Conservation (phyloP, 2,888 invertebrate genomes). For the Baccha elongata region DNA sequence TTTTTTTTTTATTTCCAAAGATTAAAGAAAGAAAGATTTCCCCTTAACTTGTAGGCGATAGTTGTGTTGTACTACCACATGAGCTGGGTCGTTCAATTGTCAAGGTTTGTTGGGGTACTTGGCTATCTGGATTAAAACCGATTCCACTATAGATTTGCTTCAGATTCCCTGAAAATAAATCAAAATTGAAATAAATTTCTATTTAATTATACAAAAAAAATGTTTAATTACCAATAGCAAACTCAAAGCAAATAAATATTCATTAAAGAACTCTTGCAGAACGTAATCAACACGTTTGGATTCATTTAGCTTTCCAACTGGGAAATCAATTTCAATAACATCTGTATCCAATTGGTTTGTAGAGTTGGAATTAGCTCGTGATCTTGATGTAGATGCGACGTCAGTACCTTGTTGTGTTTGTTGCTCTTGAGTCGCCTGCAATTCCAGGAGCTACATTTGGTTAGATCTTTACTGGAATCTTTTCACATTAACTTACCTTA, state of each 20-base stretch:
- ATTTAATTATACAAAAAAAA: not conserved
- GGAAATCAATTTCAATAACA: constrained; percentile 83
- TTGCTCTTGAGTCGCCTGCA: constrained; percentile 78
- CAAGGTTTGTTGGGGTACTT: constrained; percentile 88
- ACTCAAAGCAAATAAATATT: constrained; percentile 97
- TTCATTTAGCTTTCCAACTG: constrained; percentile 89
- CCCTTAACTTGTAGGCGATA: constrained; percentile 68
- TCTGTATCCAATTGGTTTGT: constrained; percentile 80
- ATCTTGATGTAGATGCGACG: constrained; percentile 49
- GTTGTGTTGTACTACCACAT: constrained; percentile 75
- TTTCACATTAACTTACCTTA: constrained; percentile 83
- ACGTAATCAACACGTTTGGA: constrained; percentile 96
- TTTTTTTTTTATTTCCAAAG: constrained; percentile 6
- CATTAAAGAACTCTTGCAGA: constrained; percentile 97
- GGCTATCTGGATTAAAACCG: constrained; percentile 90
- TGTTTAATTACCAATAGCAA: constrained; percentile 92
- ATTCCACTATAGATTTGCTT: constrained; percentile 93
- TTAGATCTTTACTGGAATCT: not conserved
- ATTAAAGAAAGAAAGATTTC: constrained; percentile 18
- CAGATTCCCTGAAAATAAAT: constrained; percentile 91
- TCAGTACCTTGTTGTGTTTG: constrained; percentile 59
- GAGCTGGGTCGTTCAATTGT: constrained; percentile 85
- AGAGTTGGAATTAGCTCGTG: constrained; percentile 79
- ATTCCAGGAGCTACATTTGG: constrained; percentile 78
- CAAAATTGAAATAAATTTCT: not conserved